Conservation (phyloP, 1,140 invertebrate genomes). For the Magallana angulata region DNA sequence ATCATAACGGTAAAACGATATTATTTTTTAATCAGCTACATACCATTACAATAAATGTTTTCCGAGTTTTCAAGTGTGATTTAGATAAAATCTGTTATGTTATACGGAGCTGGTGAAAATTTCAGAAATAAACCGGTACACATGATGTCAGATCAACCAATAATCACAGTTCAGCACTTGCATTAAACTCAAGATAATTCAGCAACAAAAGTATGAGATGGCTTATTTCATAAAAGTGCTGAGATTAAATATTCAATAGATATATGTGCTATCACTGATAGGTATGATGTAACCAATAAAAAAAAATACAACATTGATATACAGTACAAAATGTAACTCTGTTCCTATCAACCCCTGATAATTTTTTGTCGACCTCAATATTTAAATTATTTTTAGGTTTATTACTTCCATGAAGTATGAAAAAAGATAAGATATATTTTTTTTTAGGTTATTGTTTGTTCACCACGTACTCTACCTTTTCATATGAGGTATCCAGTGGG, state of each 20-base stretch:
- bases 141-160: slow-evolving; percentile 2
- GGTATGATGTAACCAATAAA: not conserved
- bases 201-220: not conserved
- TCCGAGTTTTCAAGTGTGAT: too few relatives aligned
- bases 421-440: too few relatives aligned
- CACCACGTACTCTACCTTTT: slow-evolving; percentile 69
- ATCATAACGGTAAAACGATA: not conserved
- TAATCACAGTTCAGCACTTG: not conserved
- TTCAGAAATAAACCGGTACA: not conserved
- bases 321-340: not conserved
- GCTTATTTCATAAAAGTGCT: slow-evolving; percentile 19
- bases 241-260: not conserved
- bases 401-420: too few relatives aligned
- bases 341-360: too few relatives aligned
- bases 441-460: not conserved
- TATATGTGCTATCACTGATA: not conserved
- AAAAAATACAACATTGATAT: slow-evolving; percentile 5
- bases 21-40: too few relatives aligned
- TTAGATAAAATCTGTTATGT: too few relatives aligned
- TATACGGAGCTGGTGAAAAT: too few relatives aligned
- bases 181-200: not conserved
- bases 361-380: too few relatives aligned
- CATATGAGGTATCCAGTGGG: slow-evolving; percentile 73
- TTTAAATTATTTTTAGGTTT: too few relatives aligned
- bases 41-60: too few relatives aligned